Evolutionary conservation across 2,888 invertebrate genomes (phyloP), one percentile per base, ranked within the genome.

Genomic region (Busseola fusca): DNA sequence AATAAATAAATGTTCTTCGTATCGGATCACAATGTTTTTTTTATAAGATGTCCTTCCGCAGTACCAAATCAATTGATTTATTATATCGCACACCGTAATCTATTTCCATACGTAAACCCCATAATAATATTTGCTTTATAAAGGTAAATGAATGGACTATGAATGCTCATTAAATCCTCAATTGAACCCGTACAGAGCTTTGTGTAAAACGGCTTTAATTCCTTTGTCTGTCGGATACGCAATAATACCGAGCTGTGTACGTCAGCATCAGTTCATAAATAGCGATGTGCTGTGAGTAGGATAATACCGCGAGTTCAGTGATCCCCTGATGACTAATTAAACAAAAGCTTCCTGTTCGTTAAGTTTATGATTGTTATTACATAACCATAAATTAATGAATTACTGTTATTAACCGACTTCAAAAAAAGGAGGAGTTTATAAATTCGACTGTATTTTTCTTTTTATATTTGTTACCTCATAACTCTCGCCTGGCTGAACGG

Each of bases 221-320:
- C 68, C 68, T 69, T 72, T 81, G 78, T 81, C 40, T 59, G 60
- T 58, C 1, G 45, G n/a, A 50, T 64, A 58, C 54, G 64, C 56
- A 56, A 40, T 72, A 65, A 52, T 68, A 66, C 27, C 18, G 21
- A 27, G 14, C 14, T 18, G 50, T 45, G 27, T 40, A n/a, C 58
- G 27, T 50, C 34, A 64, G 40, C 54, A 54, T 34, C 21, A n/a
- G 50, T 27, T 40, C 34, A 60, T 56, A 45, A 52, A 64, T 40
- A 52, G 30, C 37, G 25, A 25, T 25, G 25, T 30, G 54, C 45
- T 54, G 30, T 25, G 25, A 58, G 59, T 48, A 54, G 45, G 14
- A 14, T 25, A 45, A 40, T 25, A 18, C 16, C 12, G 34, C 21
- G 50, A 25, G 48, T 52, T 78, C 18, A 14, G 14, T 65, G n/a